Evolutionary conservation across 2,113 vertebrate genomes (phyloP).

Genomic region (Barbus barbus): DNA sequence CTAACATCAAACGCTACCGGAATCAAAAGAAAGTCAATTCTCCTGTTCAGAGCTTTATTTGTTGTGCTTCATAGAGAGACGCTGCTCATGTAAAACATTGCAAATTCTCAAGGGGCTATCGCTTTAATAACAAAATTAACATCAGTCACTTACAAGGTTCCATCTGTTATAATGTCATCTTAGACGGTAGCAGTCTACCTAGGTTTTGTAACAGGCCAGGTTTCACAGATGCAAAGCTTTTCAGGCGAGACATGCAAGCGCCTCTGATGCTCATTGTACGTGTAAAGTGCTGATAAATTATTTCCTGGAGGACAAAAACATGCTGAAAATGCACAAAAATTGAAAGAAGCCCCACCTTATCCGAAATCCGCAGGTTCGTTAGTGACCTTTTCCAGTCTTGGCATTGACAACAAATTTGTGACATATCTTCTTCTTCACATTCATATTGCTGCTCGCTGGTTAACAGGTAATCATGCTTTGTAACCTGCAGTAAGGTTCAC

Average conservation of each 20-base stretch:
- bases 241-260: background rate
- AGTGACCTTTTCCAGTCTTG: slow-evolving; percentile 23
- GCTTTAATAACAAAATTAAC: no score
- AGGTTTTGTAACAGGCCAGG: background rate
- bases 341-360: slow-evolving; percentile 52
- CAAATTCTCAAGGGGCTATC: no score
- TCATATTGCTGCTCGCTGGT: slow-evolving; percentile 38
- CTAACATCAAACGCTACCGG: no score
- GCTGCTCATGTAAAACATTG: no score
- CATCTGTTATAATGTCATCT: background rate
- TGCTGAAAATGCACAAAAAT: slow-evolving; percentile 6
- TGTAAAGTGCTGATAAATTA: background rate
- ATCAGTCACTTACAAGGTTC: background rate
- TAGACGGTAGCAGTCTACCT: background rate
- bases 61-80: background rate
- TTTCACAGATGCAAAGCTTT: background rate
- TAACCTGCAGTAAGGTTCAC: background rate
- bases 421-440: slow-evolving; percentile 23
- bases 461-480: background rate
- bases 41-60: background rate
- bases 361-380: slow-evolving; percentile 17
- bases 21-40: background rate
- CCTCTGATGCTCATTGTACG: background rate
- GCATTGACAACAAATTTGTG: slow-evolving; percentile 43
- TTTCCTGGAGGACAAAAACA: background rate